Evolutionary conservation across 2,113 vertebrate species (phyloP), one percentile per base, ranked within the genome.

Genomic region (Megaleporinus macrocephalus): DNA sequence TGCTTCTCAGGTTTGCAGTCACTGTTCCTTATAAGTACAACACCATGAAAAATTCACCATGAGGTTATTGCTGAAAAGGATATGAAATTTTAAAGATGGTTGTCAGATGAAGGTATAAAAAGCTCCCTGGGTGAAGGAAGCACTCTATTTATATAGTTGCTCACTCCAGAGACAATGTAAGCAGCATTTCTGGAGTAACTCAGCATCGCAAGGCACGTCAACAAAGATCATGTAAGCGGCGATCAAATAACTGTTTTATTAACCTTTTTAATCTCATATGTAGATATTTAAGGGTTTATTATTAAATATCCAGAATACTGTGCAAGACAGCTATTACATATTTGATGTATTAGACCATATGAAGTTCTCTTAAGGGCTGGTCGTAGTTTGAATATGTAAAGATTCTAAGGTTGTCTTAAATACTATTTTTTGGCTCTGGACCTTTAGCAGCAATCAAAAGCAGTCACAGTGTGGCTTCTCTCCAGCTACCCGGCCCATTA

Each of bases 31-130:
- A 91, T 91, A 87, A 87, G 80, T 87, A 90, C 86, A 94, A 91
- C 88, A 90, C 68, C 85, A 92, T 95, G 76, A 95, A 95, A 95
- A 94, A 95, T 95, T 95, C 91, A 95, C 80, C 82, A 91, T 88
- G 84, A 90, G 86, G 84, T 91, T 93, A 93, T 91, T 82, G 76
- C 83, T 86, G 86, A 91, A 86, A 89, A 84, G 82, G 88, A 84
- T 91, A 94, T 94, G 71, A 94, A 94, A 94, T 77, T 92, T 94
- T 94, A 90, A 95, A 89, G 79, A 93, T 81, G 69, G 30, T 79
- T 89, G 74, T 76, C 66, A 1, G 80, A 80, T 78, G 84, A 7
- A 24, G 68, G 80, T 83, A 85, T 83, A 83, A 86, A 86, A 82
- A 80, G 85, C 22, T 5, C 49, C 83, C 53, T 18, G 22, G 30